phyloP scores from a whole-genome alignment of 2,888 invertebrate genomes.

The Drosophila longiperda region DNA sequence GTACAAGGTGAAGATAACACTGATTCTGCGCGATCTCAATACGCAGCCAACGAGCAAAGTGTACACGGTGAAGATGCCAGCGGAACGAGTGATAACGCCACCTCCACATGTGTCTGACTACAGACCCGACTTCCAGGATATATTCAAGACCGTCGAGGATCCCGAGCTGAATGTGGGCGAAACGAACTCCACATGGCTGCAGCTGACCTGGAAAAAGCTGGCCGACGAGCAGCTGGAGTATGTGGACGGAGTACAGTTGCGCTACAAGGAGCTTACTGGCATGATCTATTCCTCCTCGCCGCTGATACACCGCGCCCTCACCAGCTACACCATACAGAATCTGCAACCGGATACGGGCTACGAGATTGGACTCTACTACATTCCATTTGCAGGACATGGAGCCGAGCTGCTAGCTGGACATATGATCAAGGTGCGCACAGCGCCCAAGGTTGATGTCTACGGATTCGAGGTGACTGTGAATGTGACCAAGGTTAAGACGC shows the following conservation, averaged over 20 bases:
- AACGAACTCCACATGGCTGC: conserved; percentile 91
- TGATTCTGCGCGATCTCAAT: conserved; percentile 91
- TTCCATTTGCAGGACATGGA: conserved; percentile 92
- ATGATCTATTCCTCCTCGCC: conserved; percentile 94
- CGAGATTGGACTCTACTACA: conserved; percentile 92
- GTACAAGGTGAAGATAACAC: conserved; percentile 93
- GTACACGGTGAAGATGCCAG: conserved; percentile 90
- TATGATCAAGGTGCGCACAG: conserved; percentile 89
- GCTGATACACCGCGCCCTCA: conserved; percentile 92
- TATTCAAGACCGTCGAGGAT: conserved; percentile 88
- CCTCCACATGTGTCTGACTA: conserved; percentile 84
- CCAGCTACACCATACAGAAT: conserved; percentile 91
- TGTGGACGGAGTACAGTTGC: conserved; percentile 94
- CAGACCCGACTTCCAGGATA: conserved; percentile 84
- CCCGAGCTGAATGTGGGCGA: conserved; percentile 90
- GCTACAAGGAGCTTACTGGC: conserved; percentile 92
- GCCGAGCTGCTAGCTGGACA: conserved; percentile 91
- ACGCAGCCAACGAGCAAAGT: conserved; percentile 92
- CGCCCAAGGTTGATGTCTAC: conserved; percentile 90
- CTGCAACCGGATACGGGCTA: conserved; percentile 92
- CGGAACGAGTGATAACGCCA: conserved; percentile 85
- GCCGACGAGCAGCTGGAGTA: conserved; percentile 92
- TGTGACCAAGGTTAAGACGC: conserved; percentile 90
- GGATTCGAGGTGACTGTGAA: conserved; percentile 92
- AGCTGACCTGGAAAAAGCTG: conserved; percentile 93